A percentile compares a stretch with the other conserved stretches of the same genome.
Evolutionary conservation across 2,113 vertebrate species (phyloP).

Genomic region (Chlorodrepanis virens): DNA sequence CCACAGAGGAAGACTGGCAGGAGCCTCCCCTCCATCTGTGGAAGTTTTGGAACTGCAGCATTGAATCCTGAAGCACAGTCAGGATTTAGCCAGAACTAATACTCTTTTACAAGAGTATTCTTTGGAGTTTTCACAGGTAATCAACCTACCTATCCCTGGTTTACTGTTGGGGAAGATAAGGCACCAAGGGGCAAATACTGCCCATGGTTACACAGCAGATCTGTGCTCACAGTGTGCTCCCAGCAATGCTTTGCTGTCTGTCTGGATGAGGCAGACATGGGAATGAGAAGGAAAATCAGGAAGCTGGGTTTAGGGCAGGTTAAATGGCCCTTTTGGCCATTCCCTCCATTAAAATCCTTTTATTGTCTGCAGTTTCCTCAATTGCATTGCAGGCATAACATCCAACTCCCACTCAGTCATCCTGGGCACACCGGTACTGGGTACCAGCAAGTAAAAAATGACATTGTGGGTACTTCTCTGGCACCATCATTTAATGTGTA

Average conservation of each 20-base stretch:
- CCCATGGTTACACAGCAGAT: accelerated
- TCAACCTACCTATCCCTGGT: background rate
- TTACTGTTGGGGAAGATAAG: background rate
- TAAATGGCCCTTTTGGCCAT: background rate
- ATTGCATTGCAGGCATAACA: background rate
- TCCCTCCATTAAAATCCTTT: background rate
- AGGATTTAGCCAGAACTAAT: background rate
- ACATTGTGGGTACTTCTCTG: background rate
- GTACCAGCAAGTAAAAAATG: constrained; percentile 13
- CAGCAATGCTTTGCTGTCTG: background rate
- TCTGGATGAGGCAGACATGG: background rate
- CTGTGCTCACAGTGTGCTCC: background rate
- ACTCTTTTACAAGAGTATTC: background rate
- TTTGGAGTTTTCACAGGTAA: background rate
- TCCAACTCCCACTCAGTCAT: background rate
- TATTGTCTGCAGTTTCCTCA: background rate
- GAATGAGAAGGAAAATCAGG: background rate
- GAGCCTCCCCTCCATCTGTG: background rate
- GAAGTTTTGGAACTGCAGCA: background rate
- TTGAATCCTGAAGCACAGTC: background rate
- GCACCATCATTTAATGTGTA: background rate
- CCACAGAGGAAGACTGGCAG: background rate
- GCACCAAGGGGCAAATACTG: background rate
- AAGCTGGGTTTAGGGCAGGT: background rate
- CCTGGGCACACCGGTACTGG: background rate